phyloP scores from a whole-genome alignment of 2,797 vertebrate genomes.

The Scyliorhinus canicula region DNA sequence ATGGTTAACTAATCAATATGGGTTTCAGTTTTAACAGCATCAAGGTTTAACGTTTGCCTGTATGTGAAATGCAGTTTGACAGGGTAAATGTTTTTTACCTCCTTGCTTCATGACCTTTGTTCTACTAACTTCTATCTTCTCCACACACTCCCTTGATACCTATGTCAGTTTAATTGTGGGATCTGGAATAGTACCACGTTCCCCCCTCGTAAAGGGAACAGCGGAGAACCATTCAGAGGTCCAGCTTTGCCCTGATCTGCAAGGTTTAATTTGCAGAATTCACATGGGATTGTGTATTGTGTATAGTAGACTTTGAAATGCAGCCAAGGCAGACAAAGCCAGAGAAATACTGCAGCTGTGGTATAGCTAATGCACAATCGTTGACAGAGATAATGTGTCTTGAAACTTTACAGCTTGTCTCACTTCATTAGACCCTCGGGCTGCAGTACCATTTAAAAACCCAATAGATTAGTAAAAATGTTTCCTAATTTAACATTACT shows the following conservation, averaged over 20 bases:
- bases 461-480: not conserved
- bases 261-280: constrained; percentile 33
- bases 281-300: constrained; percentile 3
- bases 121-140: constrained; percentile 17
- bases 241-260: not conserved
- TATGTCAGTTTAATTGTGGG: constrained; percentile 32
- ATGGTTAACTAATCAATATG: not conserved
- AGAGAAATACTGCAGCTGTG: constrained; percentile 26
- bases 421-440: not conserved
- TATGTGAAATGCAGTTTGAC: not conserved
- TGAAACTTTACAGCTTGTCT: constrained; percentile 25
- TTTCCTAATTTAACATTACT: not conserved
- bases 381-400: not conserved
- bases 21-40: too few species aligned
- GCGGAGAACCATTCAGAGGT: constrained; percentile 9
- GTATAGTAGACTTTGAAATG: constrained; percentile 33
- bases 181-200: not conserved
- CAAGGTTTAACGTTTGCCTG: not conserved
- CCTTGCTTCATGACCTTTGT: not conserved
- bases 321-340: constrained; percentile 11
- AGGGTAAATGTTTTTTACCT: not conserved
- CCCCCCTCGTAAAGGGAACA: not conserved
- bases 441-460: not conserved
- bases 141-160: not conserved
- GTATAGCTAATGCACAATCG: not conserved